Percentiles rank a stretch among this genome's conserved stretches.
Conservation (phyloP, 1,140 invertebrate genomes). For the Phenacoccus solenopsis region DNA sequence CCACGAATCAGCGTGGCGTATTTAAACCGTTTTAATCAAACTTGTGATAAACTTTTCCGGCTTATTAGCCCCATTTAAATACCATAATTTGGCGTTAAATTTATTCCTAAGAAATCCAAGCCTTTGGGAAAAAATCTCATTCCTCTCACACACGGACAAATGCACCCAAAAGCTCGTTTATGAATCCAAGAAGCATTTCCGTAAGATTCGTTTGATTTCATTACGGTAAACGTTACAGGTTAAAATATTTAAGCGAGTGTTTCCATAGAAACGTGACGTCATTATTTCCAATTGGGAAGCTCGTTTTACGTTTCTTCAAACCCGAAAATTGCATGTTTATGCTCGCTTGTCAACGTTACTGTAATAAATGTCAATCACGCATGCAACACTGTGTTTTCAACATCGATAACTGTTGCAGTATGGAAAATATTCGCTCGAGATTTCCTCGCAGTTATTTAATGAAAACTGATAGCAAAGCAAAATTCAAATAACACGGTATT, state of each 20-base stretch:
- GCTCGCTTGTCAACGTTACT: not conserved
- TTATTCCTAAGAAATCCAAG: not conserved
- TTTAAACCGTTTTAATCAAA: no score
- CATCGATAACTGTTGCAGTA: no score
- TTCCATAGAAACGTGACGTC: slow-evolving; percentile 1
- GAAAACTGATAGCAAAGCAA: not conserved
- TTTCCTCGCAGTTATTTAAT: not conserved
- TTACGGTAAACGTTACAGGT: not conserved
- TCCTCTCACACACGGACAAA: no score
- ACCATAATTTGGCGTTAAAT: not conserved
- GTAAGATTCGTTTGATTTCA: not conserved
- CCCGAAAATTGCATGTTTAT: not conserved
- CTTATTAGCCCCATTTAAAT: no score
- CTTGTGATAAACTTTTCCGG: no score
- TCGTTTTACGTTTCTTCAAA: not conserved
- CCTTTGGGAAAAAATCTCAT: no score
- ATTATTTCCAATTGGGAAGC: not conserved
- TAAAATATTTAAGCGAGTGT: not conserved
- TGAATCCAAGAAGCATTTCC: not conserved
- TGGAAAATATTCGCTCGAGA: not conserved
- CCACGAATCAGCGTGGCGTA: no score
- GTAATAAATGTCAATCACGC: not conserved
- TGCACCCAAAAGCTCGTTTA: no score
- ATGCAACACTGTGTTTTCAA: not conserved
- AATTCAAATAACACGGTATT: no score